Base-by-base conservation (phyloP, 2,797 vertebrate genomes). In the Champsocephalus esox region DNA sequence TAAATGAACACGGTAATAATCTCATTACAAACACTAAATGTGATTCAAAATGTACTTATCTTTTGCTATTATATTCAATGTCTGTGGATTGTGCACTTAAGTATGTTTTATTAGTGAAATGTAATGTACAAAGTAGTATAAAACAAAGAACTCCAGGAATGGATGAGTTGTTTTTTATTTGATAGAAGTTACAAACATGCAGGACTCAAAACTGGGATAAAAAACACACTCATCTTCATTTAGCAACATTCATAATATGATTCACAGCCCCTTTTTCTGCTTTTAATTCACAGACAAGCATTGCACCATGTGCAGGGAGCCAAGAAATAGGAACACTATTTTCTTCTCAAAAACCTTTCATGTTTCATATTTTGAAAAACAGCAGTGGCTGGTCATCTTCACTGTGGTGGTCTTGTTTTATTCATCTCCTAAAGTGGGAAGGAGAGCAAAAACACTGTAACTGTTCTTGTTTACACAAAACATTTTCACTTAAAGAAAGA, bases 371-470 rank as follows among this genome's bases (percentile, higher is more conserved):
- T 50, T 66, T 41, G 13, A 17, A 51, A 75, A 77, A 57, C 44
- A 73, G 12, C 48, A 66, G 12, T 45, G 60, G 12, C 21, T 45
- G 24, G n/a, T 77, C 19, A 14, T 60, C 44, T 59, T 68, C 49
- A 50, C 46, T 11, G 21, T 61, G 59, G 24, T 54, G 57, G 28
- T 65, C 28, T 55, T 12, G 21, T 4, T 58, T 48, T 50, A 62
- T 8, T 21, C 44, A 16, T 68, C 80, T 81, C 55, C 84, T 86
- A 50, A 48, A 79, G 45, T 44, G 21, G n/a, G 10, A 70, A 58
- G 3, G 48, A 5, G 73, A 67, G 24, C 3, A 64, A 57, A 45
- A 0, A 55, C n/a, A 70, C 56, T 4, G 58, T 6, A 6, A 45
- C 17, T 65, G 21, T 49, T 45, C 13, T 50, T 62, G 5, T 63